A percentile compares a stretch with the other conserved stretches of the same genome.
Conservation (phyloP, 2,888 invertebrate genomes). For the Teleogryllus oceanicus region DNA sequence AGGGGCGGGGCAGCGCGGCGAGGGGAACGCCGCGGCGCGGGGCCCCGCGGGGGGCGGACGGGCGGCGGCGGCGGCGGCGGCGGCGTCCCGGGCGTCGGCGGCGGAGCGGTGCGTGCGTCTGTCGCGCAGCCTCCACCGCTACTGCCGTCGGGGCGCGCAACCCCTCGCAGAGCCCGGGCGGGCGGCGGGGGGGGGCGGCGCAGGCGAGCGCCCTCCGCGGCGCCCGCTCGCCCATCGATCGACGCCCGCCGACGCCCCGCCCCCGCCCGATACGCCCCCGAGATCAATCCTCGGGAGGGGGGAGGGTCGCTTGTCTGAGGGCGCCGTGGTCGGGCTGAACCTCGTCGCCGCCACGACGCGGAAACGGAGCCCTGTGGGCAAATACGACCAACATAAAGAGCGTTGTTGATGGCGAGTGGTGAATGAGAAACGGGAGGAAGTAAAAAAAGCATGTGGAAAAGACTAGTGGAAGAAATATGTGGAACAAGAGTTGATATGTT, state of each 20-base stretch:
- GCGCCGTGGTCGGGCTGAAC: neutral
- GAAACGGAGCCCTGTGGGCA: no score
- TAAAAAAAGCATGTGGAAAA: no score
- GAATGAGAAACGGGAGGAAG: no score
- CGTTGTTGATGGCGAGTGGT: no score
- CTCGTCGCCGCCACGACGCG: no score
- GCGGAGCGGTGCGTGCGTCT: neutral
- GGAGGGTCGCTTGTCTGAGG: neutral
- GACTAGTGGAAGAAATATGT: no score
- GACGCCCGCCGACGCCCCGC: neutral
- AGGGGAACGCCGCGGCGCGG: neutral
- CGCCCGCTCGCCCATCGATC: neutral
- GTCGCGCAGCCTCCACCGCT: slow-evolving; percentile 1
- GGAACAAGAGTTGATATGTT: no score
- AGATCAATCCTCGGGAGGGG: neutral
- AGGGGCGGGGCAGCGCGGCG: no score
- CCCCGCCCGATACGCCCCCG: neutral
- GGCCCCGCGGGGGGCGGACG: neutral
- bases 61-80: neutral
- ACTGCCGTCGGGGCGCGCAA: neutral
- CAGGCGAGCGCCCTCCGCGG: neutral
- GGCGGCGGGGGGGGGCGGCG: neutral
- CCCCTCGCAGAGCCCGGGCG: neutral
- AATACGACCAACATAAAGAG: no score
- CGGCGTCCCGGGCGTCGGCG: neutral